phyloP scores from a whole-genome alignment of 2,888 invertebrate genomes.

The Hoplodrina blanda region DNA sequence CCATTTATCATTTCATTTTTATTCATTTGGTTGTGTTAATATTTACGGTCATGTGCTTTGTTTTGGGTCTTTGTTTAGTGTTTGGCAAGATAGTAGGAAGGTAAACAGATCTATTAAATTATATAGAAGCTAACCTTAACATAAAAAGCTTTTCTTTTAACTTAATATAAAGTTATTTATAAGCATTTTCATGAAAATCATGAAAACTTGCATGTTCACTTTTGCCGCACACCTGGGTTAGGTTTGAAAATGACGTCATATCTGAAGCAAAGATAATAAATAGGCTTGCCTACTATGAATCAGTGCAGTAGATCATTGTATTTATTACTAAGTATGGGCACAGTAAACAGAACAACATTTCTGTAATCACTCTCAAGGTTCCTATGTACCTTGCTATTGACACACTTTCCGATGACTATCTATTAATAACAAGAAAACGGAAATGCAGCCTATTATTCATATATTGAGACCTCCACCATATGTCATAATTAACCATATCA shows the following conservation, averaged over 20 bases:
- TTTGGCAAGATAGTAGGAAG: background rate
- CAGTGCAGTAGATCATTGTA: background rate
- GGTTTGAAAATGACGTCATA: background rate
- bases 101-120: too few relatives aligned
- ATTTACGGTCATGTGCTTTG: background rate
- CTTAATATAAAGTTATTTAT: background rate
- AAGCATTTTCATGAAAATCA: background rate
- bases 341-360: constrained; percentile 7
- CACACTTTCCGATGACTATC: background rate
- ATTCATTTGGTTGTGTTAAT: background rate
- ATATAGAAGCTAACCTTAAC: too few relatives aligned
- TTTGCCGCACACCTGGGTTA: background rate
- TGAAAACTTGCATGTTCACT: background rate
- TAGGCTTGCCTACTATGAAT: constrained; percentile 4
- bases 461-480: too few relatives aligned
- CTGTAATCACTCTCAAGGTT: background rate
- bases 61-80: constrained; percentile 19
- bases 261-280: background rate
- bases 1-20: constrained; percentile 4
- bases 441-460: background rate
- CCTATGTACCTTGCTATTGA: background rate
- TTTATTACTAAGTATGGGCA: background rate
- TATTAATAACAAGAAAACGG: background rate
- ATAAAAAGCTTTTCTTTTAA: background rate
- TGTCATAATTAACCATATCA: background rate